Evolutionary conservation across 2,888 invertebrate species (phyloP).

Genomic region (Cyclophora albipunctata): DNA sequence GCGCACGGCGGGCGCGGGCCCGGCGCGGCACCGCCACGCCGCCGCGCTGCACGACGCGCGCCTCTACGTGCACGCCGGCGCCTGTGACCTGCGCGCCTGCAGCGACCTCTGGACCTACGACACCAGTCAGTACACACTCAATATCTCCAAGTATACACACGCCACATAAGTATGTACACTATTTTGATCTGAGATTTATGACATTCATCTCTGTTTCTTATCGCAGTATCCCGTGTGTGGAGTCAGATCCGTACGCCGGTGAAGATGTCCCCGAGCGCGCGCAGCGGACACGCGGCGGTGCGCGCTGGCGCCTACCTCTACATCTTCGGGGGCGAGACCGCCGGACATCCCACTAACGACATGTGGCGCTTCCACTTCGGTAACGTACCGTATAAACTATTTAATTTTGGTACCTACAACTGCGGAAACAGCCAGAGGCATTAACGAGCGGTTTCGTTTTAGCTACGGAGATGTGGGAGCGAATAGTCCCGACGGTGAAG

Average conservation of each 20-base stretch:
- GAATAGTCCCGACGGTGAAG: constrained; percentile 76
- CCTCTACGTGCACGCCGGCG: constrained; percentile 93
- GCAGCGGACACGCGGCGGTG: constrained; percentile 87
- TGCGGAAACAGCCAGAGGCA: no score
- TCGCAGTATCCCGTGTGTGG: constrained; percentile 78
- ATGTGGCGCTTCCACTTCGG: constrained; percentile 90
- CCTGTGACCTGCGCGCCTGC: constrained; percentile 87
- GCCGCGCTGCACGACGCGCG: constrained; percentile 84
- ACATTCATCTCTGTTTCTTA: neutral
- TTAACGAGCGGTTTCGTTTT: constrained; percentile 8
- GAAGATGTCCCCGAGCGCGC: constrained; percentile 80
- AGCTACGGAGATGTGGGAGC: constrained; percentile 87
- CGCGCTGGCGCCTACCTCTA: constrained; percentile 85
- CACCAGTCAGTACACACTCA: constrained; percentile 65
- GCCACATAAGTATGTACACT: no score
- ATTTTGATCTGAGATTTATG: no score
- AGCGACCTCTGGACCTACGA: constrained; percentile 88
- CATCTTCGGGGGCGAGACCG: constrained; percentile 86
- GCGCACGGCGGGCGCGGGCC: constrained; percentile 57
- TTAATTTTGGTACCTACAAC: neutral
- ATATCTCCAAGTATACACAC: no score
- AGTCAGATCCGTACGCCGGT: constrained; percentile 75
- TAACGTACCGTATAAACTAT: constrained; percentile 28
- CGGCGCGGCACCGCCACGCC: constrained; percentile 89
- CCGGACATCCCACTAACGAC: constrained; percentile 82